Conservation (phyloP, 2,113 vertebrate genomes). For the Caloenas nicobarica region DNA sequence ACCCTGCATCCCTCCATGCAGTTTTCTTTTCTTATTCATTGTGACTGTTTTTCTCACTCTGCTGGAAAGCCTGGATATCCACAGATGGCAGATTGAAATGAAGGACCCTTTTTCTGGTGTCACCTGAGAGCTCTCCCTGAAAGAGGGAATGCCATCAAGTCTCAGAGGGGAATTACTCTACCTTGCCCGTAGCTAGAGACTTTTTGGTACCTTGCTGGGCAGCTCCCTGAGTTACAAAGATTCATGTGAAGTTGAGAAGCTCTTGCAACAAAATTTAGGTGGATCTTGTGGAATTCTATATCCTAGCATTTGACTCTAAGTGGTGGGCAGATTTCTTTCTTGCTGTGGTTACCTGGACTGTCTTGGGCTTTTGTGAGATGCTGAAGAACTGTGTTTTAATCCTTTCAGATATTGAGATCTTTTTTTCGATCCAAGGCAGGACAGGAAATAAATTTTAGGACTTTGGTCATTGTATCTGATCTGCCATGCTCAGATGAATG, state of each 20-base stretch:
- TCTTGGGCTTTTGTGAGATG: background rate
- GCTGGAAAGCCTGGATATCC: background rate
- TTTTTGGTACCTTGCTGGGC: background rate
- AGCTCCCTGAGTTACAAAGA: background rate
- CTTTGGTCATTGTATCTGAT: background rate
- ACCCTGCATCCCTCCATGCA: background rate
- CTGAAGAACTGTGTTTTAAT: background rate
- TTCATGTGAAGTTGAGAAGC: background rate
- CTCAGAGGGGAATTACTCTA: background rate
- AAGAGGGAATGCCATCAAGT: background rate
- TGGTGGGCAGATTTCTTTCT: background rate
- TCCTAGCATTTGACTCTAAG: background rate
- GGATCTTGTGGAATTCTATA: background rate
- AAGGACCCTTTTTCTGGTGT: background rate
- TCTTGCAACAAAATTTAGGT: background rate
- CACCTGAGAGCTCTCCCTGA: background rate
- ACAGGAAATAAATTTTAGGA: background rate
- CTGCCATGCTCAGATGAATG: background rate
- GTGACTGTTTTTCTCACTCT: background rate
- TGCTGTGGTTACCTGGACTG: background rate
- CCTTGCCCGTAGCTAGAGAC: background rate
- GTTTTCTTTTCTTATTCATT: background rate
- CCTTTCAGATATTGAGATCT: background rate
- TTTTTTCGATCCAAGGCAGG: background rate
- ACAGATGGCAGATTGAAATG: background rate